phyloP scores from a whole-genome alignment of 2,797 vertebrate genomes.

The Iguana delicatissima region DNA sequence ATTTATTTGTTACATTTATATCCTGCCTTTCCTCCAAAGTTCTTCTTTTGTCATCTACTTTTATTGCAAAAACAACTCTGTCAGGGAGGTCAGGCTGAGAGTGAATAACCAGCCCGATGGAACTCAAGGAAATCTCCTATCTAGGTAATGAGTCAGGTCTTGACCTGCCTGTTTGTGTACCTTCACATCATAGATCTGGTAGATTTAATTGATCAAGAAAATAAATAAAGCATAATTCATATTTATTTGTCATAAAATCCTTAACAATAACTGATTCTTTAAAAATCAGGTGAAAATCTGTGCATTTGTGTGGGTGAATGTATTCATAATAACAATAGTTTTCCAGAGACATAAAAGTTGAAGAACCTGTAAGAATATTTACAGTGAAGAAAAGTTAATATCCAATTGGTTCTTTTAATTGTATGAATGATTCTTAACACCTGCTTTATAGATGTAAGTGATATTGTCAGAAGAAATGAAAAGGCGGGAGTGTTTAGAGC shows the following conservation, averaged over 20 bases:
- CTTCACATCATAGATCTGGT: background rate
- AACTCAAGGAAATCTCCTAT: background rate
- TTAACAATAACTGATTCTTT: background rate
- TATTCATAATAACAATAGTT: background rate
- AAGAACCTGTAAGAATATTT: conserved; percentile 14
- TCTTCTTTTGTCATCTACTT: no score
- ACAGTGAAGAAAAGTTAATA: background rate
- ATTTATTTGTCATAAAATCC: background rate
- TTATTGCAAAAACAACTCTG: no score
- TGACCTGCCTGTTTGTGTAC: background rate
- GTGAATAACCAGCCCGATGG: background rate
- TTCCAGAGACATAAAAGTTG: conserved; percentile 20
- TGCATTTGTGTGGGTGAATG: background rate
- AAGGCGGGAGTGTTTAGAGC: conserved; percentile 84
- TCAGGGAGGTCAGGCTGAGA: no score
- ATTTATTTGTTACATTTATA: no score
- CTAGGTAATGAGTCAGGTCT: background rate
- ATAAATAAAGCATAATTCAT: background rate
- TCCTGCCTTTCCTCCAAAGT: no score
- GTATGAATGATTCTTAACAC: conserved; percentile 76
- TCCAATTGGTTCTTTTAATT: conserved; percentile 31
- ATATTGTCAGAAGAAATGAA: conserved; percentile 86
- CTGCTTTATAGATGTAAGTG: conserved; percentile 85
- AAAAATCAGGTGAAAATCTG: background rate
- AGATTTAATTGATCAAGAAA: background rate